These are phyloP conservation scores for Drosophila quinaria DNA, from an alignment of 2,888 invertebrate genomes.

Conservation along the genomic window DNA sequence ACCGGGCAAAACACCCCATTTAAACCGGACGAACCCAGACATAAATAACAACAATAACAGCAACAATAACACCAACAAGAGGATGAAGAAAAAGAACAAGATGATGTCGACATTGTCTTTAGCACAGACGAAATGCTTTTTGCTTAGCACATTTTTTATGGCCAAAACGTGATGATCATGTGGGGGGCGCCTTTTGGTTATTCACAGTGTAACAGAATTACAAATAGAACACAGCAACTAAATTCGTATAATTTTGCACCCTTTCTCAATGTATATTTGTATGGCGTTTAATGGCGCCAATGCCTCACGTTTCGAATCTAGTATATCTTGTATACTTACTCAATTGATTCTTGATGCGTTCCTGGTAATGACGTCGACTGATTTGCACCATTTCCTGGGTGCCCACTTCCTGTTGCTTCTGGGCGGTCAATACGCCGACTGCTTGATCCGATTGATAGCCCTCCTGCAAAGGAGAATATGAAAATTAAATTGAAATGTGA, in stretches of 20 bases:
- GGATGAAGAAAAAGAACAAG: constrained; percentile 24
- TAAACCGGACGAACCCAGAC: constrained; percentile 22
- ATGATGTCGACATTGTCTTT: constrained; percentile 44
- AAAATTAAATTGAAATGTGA: constrained; percentile 44
- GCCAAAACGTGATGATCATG: constrained; percentile 69
- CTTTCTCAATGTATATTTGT: neutral
- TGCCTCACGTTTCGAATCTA: neutral
- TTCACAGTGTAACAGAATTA: constrained; percentile 39
- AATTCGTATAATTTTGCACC: neutral
- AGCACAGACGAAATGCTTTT: constrained; percentile 46
- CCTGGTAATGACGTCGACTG: constrained; percentile 19
- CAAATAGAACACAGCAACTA: constrained; percentile 4
- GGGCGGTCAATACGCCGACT: constrained; percentile 74
- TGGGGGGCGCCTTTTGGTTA: constrained; percentile 44
- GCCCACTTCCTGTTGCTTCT: constrained; percentile 79
- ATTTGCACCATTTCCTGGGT: constrained; percentile 72
- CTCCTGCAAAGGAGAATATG: constrained; percentile 59
- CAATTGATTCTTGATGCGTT: constrained; percentile 44
- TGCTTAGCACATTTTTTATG: constrained; percentile 74
- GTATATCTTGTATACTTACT: constrained; percentile 43
- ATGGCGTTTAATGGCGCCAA: constrained; percentile 56
- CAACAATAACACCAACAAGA: neutral
- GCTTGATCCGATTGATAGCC: constrained; percentile 79
- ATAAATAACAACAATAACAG: constrained; percentile 36
- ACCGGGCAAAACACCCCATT: constrained; percentile 16